phyloP scores from a whole-genome alignment of 2,113 vertebrate species.

The Platichthys stellatus region DNA sequence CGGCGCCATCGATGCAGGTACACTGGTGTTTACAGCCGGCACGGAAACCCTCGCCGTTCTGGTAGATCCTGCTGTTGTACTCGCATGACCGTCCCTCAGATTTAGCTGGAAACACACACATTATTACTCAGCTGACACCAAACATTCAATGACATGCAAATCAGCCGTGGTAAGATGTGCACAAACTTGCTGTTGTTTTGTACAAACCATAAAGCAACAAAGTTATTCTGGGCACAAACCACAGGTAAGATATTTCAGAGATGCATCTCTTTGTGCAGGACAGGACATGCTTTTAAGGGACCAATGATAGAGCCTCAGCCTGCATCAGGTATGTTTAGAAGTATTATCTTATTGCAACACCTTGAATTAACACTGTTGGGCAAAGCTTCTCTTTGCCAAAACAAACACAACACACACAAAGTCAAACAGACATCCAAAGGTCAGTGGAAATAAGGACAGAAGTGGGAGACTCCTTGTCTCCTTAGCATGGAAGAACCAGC shows the following conservation, averaged over 20 bases:
- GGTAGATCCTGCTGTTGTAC: constrained; percentile 81
- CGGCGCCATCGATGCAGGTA: constrained; percentile 82
- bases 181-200: background rate
- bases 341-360: constrained; percentile 5
- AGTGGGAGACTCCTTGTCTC: constrained; percentile 62
- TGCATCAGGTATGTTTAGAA: constrained; percentile 19
- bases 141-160: background rate
- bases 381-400: constrained; percentile 8
- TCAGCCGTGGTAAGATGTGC: background rate
- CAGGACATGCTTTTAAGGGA: constrained; percentile 10
- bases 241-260: constrained; percentile 7
- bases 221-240: background rate
- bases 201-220: background rate
- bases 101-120: constrained; percentile 68
- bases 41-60: constrained; percentile 82
- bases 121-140: background rate
- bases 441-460: constrained; percentile 48
- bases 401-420: constrained; percentile 24
- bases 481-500: constrained; percentile 44
- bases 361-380: background rate
- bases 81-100: constrained; percentile 83
- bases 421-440: constrained; percentile 32
- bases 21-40: constrained; percentile 85
- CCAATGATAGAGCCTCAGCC: background rate
- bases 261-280: constrained; percentile 6